Base-by-base conservation (phyloP, 2,888 invertebrate genomes). In the Eumacrocentrus americanus region DNA sequence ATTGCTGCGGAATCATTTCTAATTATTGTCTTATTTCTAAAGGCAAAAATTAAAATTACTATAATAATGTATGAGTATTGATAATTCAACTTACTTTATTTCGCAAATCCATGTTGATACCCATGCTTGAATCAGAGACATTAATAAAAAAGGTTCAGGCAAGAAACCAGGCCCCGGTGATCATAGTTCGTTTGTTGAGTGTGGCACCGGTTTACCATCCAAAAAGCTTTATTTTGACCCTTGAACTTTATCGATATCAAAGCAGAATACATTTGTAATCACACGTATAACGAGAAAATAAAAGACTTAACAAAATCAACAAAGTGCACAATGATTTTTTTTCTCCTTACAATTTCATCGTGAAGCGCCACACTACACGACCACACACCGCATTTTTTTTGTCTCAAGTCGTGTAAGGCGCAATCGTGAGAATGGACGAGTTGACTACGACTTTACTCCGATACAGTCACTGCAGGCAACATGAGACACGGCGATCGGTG, bases 71-170 rank as follows among this genome's bases (percentile, higher is more conserved):
- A 12, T n/a, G 2, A 3, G 6, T 4, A n/a, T 25, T 46, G 7
- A 22, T 42, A 14, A 12, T 11, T 35, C 20, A 46, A 64, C 72
- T 14, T 67, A 70, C 73, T 73, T 72, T 70, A 65, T 69, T 71
- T 65, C 62, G 67, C 59, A 69, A 61, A 64, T 71, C 74, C 74
- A 74, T 74, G 67, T 66, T 70, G 68, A 70, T 64, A 65, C 71
- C 68, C 70, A 67, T 66, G 58, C 63, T 64, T 53, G 64, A 59
- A 69, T 58, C 65, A 67, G 69, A 71, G 70, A 72, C 72, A 74
- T 74, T 72, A 73, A n/a, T n/a, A n/a, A 74, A 72, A 68, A 68
- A 61, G 56, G 65, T 67, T 69, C 60, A 67, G 63, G 64, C 67
- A 67, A 64, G 67, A 60, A 66, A 70, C 67, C 69, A 67, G 67